Percentiles rank a stretch among this genome's conserved stretches.
Conservation (phyloP, 2,113 vertebrate species). For the Struthidea cinerea region DNA sequence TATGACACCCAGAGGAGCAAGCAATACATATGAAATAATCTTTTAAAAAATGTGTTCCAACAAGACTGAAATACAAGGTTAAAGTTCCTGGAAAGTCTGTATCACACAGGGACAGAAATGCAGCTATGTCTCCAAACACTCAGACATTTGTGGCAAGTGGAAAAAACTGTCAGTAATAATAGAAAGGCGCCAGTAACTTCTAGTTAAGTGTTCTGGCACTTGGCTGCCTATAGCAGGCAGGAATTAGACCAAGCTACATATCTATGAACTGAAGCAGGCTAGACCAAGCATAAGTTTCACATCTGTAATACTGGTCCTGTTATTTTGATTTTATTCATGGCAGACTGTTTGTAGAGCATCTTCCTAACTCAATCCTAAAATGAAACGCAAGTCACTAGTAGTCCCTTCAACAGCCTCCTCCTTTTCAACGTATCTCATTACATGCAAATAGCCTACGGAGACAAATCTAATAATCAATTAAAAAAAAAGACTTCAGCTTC, state of each 20-base stretch:
- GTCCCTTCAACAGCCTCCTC: neutral
- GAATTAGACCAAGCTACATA: neutral
- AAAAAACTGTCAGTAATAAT: neutral
- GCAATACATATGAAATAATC: neutral
- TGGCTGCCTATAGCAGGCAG: neutral
- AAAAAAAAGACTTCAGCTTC: neutral
- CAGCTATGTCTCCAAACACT: neutral
- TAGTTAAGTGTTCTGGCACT: neutral
- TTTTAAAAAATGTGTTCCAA: neutral
- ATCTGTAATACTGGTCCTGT: neutral
- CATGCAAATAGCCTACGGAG: neutral
- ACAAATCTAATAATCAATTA: neutral
- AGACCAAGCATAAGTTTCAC: neutral
- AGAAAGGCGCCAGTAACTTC: neutral
- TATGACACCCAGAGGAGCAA: neutral
- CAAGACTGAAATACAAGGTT: neutral
- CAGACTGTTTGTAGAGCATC: neutral
- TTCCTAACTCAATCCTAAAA: neutral
- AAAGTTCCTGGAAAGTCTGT: neutral
- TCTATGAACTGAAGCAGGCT: neutral
- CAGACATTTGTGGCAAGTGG: neutral
- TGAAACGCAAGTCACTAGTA: neutral
- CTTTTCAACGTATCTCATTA: neutral
- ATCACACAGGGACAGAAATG: neutral
- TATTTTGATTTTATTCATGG: neutral